phyloP scores from a whole-genome alignment of 2,113 vertebrate species.

The Mus spicilegus region DNA sequence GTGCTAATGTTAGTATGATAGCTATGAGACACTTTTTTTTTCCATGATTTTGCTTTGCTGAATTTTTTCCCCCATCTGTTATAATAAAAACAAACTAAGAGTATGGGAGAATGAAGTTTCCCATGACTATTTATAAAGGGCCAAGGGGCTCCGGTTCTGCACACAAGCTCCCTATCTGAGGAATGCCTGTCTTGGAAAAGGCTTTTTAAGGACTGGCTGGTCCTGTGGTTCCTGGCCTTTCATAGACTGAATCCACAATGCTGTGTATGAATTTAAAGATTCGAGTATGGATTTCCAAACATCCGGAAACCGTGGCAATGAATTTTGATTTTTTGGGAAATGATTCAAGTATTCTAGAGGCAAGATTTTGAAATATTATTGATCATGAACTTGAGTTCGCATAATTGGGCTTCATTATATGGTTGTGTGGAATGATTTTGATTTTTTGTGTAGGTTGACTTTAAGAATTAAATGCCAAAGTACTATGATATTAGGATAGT shows the following conservation, averaged over 20 bases:
- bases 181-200: slow-evolving; percentile 68
- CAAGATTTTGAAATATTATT: slow-evolving; percentile 1
- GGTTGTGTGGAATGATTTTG: background rate
- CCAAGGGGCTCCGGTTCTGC: slow-evolving; percentile 68
- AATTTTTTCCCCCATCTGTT: slow-evolving; percentile 67
- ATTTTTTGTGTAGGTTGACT: background rate
- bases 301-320: background rate
- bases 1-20: slow-evolving; percentile 55
- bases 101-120: slow-evolving; percentile 81
- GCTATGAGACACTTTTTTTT: slow-evolving; percentile 37
- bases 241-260: slow-evolving; percentile 42
- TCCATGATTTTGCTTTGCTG: slow-evolving; percentile 40
- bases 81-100: slow-evolving; percentile 71
- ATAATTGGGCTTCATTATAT: background rate
- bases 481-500: background rate
- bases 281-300: slow-evolving; percentile 27
- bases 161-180: slow-evolving; percentile 56
- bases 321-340: slow-evolving; percentile 16
- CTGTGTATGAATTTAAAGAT: slow-evolving; percentile 48
- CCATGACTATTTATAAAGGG: slow-evolving; percentile 60
- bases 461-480: background rate
- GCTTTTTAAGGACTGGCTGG: background rate
- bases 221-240: slow-evolving; percentile 42
- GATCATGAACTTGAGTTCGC: background rate
- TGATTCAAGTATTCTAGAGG: background rate